Evolutionary conservation across 1,140 invertebrate genomes (phyloP).

Genomic region (Lepidurus apus): DNA sequence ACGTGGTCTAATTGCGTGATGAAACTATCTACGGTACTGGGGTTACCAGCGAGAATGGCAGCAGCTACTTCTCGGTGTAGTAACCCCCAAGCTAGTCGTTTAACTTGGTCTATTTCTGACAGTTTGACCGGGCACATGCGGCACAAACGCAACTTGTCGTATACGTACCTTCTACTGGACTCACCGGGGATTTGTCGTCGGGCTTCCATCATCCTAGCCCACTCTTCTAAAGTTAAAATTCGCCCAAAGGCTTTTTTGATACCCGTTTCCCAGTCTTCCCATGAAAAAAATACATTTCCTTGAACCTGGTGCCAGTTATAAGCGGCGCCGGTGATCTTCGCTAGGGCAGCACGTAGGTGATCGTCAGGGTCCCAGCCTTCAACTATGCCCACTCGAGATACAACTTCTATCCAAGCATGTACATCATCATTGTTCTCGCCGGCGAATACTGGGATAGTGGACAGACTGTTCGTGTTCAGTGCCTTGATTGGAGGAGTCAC

Average conservation of each 20-base stretch:
- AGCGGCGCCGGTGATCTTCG: no score
- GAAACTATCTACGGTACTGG: constrained; percentile 17
- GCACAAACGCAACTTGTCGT: constrained; percentile 28
- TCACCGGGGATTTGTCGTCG: not conserved
- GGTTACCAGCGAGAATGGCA: constrained; percentile 5
- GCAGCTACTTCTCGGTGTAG: not conserved
- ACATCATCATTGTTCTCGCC: no score
- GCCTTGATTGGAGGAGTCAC: no score
- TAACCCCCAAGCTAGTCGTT: constrained; percentile 29
- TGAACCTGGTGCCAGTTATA: no score
- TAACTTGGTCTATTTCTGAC: not conserved
- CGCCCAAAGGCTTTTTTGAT: not conserved
- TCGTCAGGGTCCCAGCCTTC: no score
- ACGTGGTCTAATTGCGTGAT: not conserved
- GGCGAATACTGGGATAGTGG: no score
- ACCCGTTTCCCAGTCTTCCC: not conserved
- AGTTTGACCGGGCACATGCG: constrained; percentile 26
- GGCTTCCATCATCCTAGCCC: constrained; percentile 1
- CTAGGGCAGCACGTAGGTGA: no score
- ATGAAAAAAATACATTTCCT: not conserved
- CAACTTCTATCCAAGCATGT: no score
- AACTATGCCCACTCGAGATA: no score
- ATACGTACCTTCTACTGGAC: not conserved
- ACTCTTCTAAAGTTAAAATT: constrained; percentile 22
- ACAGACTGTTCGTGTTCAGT: no score